Conservation (phyloP, 2,113 vertebrate genomes). For the Numenius arquata region DNA sequence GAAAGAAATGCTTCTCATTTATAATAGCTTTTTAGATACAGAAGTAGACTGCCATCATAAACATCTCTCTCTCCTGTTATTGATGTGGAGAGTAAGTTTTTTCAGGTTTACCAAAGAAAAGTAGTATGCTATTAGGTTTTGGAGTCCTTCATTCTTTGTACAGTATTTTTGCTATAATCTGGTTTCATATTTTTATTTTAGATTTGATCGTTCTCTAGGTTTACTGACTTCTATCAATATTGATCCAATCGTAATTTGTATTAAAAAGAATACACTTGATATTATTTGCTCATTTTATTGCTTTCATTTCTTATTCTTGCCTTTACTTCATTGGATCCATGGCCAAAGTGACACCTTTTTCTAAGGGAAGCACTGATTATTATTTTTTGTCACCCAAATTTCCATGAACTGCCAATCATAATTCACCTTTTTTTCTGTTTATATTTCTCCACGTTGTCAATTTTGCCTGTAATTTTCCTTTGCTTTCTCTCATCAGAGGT, state of each 20-base stretch:
- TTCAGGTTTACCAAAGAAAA: neutral
- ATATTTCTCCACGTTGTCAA: neutral
- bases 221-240: neutral
- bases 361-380: neutral
- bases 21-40: neutral
- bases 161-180: neutral
- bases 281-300: neutral
- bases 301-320: neutral
- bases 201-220: neutral
- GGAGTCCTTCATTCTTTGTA: neutral
- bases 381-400: neutral
- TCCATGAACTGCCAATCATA: neutral
- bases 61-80: neutral
- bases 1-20: neutral
- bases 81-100: neutral
- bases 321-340: neutral
- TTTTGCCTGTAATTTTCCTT: neutral
- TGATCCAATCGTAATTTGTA: neutral
- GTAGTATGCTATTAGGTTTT: neutral
- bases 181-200: neutral
- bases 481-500: neutral
- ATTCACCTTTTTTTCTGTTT: neutral
- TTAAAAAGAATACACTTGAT: neutral
- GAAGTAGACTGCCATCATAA: neutral
- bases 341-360: neutral